Evolutionary conservation across 2,113 vertebrate genomes (phyloP).

Genomic region (Thomomys bottae): DNA sequence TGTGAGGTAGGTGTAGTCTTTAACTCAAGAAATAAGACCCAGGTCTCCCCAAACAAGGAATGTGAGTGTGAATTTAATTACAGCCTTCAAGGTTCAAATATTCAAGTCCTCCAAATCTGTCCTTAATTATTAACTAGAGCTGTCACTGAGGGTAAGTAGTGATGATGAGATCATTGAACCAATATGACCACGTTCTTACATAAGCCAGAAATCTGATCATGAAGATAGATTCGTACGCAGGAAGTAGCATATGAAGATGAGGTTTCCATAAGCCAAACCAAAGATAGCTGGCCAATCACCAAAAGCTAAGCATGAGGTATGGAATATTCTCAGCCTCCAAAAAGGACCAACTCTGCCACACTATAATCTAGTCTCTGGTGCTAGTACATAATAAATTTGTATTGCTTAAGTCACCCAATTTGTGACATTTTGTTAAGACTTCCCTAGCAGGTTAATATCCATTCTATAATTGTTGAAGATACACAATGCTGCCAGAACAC

Average conservation of each 20-base stretch:
- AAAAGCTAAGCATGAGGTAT: neutral
- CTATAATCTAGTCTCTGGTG: conserved; percentile 23
- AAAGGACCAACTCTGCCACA: neutral
- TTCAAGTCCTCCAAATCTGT: conserved; percentile 2
- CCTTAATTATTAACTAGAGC: neutral
- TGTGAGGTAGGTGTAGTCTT: neutral
- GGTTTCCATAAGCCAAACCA: neutral
- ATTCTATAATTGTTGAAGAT: conserved; percentile 1
- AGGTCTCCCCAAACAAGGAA: neutral
- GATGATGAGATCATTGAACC: neutral
- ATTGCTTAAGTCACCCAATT: neutral
- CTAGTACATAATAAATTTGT: neutral
- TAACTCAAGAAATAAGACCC: neutral
- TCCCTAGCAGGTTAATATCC: conserved; percentile 18
- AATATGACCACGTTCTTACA: neutral
- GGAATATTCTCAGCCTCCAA: neutral
- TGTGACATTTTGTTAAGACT: neutral
- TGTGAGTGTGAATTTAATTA: neutral
- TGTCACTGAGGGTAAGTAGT: neutral
- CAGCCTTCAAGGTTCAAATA: neutral
- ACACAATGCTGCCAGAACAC: neutral
- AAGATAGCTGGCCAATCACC: neutral
- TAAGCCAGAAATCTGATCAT: neutral
- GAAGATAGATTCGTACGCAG: neutral
- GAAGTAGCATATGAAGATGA: neutral